A percentile compares a stretch with the other conserved stretches of the same genome.
These are phyloP conservation scores for Epinotia demarniana DNA, from an alignment of 2,888 invertebrate genomes.

Conservation along the genomic window DNA sequence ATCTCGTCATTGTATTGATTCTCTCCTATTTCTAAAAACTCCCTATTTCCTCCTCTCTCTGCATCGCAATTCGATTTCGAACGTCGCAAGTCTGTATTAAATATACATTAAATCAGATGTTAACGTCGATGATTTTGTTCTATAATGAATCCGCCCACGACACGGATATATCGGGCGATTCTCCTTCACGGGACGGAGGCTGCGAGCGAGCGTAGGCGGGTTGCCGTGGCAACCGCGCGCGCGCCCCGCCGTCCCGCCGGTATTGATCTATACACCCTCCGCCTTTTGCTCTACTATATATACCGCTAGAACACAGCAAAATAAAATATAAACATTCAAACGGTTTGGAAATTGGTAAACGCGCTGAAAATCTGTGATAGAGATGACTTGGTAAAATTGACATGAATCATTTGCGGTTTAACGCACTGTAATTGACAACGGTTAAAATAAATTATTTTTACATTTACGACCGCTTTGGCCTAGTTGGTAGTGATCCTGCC, in stretches of 20 bases:
- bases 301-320: conserved; percentile 56
- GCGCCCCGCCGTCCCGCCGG: conserved; percentile 49
- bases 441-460: too few species aligned
- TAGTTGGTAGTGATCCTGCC: too few species aligned
- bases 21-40: too few species aligned
- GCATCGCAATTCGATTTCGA: conserved; percentile 4
- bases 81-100: conserved; percentile 23
- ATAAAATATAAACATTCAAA: conserved; percentile 45
- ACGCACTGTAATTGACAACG: too few species aligned
- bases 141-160: conserved; percentile 71
- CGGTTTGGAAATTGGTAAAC: neutral
- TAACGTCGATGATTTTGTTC: conserved; percentile 66
- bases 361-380: too few species aligned
- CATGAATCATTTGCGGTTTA: too few species aligned
- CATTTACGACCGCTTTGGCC: too few species aligned
- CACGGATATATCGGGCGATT: conserved; percentile 66
- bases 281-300: conserved; percentile 53
- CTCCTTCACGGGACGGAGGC: conserved; percentile 62
- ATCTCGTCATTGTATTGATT: too few species aligned
- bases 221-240: conserved; percentile 70
- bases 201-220: conserved; percentile 79
- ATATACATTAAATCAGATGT: conserved; percentile 49
- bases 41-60: neutral
- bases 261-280: conserved; percentile 70
- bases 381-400: too few species aligned